phyloP scores from a whole-genome alignment of 2,888 invertebrate genomes.

The Polydesmus complanatus region DNA sequence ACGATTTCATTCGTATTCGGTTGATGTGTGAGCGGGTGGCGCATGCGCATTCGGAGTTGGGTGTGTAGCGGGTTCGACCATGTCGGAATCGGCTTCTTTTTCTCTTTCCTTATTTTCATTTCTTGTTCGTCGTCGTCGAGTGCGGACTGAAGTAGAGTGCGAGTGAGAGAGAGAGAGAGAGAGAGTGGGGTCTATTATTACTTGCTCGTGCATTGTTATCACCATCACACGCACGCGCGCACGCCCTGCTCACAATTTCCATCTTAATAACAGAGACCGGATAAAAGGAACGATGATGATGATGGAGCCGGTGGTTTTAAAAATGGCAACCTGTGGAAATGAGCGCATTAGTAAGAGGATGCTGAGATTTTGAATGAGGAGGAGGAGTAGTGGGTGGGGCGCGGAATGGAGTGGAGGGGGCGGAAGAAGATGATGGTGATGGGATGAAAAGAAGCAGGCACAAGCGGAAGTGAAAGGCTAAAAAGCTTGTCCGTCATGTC shows the following conservation, averaged over 20 bases:
- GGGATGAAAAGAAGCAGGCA: neutral
- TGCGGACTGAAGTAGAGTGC: no score
- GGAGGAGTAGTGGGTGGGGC: no score
- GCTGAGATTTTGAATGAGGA: no score
- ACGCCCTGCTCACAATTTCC: neutral
- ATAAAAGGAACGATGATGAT: no score
- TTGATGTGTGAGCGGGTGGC: no score
- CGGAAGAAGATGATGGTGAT: neutral
- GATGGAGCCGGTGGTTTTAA: neutral
- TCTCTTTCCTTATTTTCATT: neutral
- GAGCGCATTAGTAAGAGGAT: no score
- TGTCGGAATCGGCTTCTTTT: neutral
- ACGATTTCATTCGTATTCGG: no score
- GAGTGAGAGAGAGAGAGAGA: no score
- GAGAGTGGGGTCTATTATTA: neutral
- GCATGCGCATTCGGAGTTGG: neutral
- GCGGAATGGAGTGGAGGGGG: no score
- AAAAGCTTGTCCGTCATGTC: neutral
- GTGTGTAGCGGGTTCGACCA: neutral
- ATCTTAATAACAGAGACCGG: no score
- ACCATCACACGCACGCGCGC: neutral
- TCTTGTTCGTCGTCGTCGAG: neutral
- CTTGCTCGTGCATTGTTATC: neutral
- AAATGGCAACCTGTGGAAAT: neutral
- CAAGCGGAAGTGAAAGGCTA: neutral